Conservation (phyloP, 2,113 vertebrate species). For the Seriola quinqueradiata region DNA sequence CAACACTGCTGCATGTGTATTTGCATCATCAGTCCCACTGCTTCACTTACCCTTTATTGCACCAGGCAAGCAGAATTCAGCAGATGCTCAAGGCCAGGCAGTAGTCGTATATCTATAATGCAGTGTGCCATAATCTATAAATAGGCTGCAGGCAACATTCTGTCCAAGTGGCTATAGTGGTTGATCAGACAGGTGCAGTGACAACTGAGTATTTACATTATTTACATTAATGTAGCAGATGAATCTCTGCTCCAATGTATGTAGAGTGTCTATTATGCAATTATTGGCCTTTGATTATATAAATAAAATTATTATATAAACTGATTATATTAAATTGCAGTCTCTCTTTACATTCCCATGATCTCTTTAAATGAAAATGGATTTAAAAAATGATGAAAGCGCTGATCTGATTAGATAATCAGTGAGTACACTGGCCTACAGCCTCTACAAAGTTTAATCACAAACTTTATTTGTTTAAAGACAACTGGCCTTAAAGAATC, state of each 20-base stretch:
- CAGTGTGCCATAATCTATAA: constrained; percentile 59
- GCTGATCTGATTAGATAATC: not conserved
- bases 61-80: constrained; percentile 25
- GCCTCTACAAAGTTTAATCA: no score
- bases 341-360: not conserved
- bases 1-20: constrained; percentile 29
- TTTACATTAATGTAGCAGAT: constrained; percentile 38
- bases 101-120: constrained; percentile 49
- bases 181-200: constrained; percentile 40
- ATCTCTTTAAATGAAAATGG: constrained; percentile 18
- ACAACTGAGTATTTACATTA: constrained; percentile 27
- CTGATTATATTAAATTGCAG: not conserved
- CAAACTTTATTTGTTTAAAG: no score
- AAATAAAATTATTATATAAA: not conserved
- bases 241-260: not conserved
- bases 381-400: not conserved
- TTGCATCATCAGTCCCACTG: constrained; percentile 44
- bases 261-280: not conserved
- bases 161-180: constrained; percentile 19
- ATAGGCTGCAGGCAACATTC: constrained; percentile 44
- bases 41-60: constrained; percentile 45
- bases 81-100: constrained; percentile 53
- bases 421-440: not conserved
- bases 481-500: no score
- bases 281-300: constrained; percentile 19